Percentiles rank a stretch among this genome's conserved stretches.
These are phyloP conservation scores for Tiliacea aurago DNA, from an alignment of 2,888 invertebrate genomes.

Conservation along the genomic window DNA sequence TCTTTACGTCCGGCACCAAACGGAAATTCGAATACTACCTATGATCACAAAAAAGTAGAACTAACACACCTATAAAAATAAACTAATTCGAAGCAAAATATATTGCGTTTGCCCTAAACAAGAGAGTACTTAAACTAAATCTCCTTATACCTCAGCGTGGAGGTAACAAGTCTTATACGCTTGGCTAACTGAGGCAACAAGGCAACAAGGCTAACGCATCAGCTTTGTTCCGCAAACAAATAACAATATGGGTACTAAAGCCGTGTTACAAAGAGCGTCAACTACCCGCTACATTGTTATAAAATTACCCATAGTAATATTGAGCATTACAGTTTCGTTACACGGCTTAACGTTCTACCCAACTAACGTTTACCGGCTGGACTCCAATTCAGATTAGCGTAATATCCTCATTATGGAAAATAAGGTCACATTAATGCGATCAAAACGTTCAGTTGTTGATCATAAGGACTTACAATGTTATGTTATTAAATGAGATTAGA, in stretches of 20 bases:
- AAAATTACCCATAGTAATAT: constrained; percentile 33
- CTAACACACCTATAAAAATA: neutral
- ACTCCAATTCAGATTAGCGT: constrained; percentile 38
- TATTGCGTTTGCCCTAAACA: constrained; percentile 32
- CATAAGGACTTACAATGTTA: constrained; percentile 9
- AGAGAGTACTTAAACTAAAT: constrained; percentile 48
- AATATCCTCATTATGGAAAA: constrained; percentile 45
- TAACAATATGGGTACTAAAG: constrained; percentile 15
- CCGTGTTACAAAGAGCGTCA: constrained; percentile 22
- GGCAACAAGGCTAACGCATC: constrained; percentile 35
- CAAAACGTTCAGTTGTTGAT: constrained; percentile 32
- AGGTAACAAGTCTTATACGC: constrained; percentile 22
- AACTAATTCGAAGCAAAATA: constrained; percentile 10
- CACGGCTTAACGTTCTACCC: constrained; percentile 21
- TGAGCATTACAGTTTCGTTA: constrained; percentile 23
- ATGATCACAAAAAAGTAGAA: neutral
- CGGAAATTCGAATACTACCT: too few relatives aligned
- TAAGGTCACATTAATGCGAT: constrained; percentile 40
- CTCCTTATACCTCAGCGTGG: constrained; percentile 25
- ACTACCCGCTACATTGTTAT: constrained; percentile 32
- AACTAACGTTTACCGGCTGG: constrained; percentile 24
- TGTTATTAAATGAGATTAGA: neutral
- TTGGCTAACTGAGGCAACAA: constrained; percentile 29
- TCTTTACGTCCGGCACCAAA: too few relatives aligned
- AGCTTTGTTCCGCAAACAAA: constrained; percentile 45